These are phyloP conservation scores for Drosophila atroscutellata DNA, from an alignment of 2,888 invertebrate species.

Conservation along the genomic window DNA sequence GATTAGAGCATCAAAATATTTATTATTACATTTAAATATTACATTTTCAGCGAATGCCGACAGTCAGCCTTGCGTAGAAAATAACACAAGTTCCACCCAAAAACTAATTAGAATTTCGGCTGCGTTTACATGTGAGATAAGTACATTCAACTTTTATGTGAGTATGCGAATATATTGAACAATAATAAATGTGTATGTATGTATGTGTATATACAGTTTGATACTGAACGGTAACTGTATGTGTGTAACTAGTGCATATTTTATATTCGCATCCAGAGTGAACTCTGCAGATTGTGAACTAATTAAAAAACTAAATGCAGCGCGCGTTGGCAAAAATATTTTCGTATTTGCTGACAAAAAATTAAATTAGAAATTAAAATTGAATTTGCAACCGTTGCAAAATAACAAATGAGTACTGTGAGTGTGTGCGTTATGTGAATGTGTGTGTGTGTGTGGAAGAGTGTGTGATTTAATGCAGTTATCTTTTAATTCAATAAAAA, in stretches of 20 bases:
- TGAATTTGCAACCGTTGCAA: conserved; percentile 67
- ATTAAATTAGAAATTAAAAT: conserved; percentile 74
- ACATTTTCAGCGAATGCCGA: background rate
- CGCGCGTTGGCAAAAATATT: conserved; percentile 68
- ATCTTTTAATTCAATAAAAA: conserved; percentile 41
- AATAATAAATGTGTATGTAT: conserved; percentile 1
- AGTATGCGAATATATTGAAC: conserved; percentile 22
- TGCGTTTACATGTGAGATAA: conserved; percentile 18
- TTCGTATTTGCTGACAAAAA: conserved; percentile 63
- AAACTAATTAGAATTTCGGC: conserved; percentile 12
- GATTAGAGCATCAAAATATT: background rate
- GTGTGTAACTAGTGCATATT: conserved; percentile 5
- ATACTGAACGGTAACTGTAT: background rate
- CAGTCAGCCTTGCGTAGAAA: background rate
- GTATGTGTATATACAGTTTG: background rate
- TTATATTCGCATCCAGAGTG: conserved; percentile 32
- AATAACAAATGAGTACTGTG: conserved; percentile 72
- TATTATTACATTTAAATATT: background rate
- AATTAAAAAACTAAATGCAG: conserved; percentile 66
- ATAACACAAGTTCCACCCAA: background rate
- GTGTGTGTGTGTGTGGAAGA: background rate
- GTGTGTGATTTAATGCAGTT: conserved; percentile 50
- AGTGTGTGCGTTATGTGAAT: background rate
- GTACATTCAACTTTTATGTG: conserved; percentile 38
- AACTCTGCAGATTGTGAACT: conserved; percentile 47